Conservation (phyloP, 2,888 invertebrate genomes). For the Drosophila trichaetosa region DNA sequence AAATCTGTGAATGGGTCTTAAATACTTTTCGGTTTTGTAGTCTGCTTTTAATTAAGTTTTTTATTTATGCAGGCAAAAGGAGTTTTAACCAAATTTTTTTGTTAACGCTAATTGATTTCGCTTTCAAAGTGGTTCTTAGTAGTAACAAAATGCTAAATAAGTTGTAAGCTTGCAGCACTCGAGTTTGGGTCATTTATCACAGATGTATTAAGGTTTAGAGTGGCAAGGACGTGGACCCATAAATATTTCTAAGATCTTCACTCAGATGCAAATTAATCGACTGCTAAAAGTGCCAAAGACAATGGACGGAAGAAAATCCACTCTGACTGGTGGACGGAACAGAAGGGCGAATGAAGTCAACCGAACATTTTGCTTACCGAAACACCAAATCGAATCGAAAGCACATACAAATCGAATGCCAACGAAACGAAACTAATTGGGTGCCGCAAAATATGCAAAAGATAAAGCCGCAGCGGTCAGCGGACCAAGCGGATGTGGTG, state of each 20-base stretch:
- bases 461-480: conserved; percentile 71
- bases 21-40: conserved; percentile 32
- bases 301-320: conserved; percentile 31
- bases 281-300: conserved; percentile 62
- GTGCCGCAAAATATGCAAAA: conserved; percentile 72
- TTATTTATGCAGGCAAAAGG: conserved; percentile 72
- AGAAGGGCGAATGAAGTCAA: conserved; percentile 64
- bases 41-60: conserved; percentile 72
- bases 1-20: conserved; percentile 8
- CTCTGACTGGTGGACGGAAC: conserved; percentile 37
- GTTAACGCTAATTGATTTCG: conserved; percentile 69
- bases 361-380: conserved; percentile 60
- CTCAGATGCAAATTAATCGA: conserved; percentile 73
- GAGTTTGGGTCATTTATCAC: conserved; percentile 54
- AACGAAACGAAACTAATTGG: conserved; percentile 80
- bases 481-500: conserved; percentile 14
- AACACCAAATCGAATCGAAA: conserved; percentile 53
- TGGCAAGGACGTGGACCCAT: conserved; percentile 29
- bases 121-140: conserved; percentile 48
- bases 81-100: conserved; percentile 29
- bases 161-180: conserved; percentile 14
- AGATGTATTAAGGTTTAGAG: conserved; percentile 40
- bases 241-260: conserved; percentile 52
- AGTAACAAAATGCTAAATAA: conserved; percentile 18
- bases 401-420: conserved; percentile 60